phyloP scores from a whole-genome alignment of 2,797 vertebrate species.

The Margarornis squamiger region DNA sequence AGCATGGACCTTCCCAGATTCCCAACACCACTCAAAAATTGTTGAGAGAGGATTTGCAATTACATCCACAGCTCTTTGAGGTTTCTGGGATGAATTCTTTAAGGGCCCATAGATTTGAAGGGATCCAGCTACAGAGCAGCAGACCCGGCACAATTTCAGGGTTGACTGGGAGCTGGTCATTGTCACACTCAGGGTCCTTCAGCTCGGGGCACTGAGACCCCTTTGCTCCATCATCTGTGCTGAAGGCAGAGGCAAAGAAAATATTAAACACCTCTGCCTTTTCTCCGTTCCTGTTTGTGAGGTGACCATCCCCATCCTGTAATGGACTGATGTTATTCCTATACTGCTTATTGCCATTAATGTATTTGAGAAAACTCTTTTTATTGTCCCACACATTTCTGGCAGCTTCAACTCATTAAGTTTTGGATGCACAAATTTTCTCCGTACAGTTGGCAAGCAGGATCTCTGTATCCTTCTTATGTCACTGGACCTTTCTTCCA shows the following conservation, averaged over 20 bases:
- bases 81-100: background rate
- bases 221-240: background rate
- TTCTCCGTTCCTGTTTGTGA: background rate
- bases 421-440: background rate
- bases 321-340: background rate
- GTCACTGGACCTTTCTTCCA: background rate
- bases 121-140: background rate
- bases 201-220: background rate
- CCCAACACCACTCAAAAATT: background rate
- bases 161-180: background rate
- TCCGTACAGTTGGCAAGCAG: background rate
- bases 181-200: background rate
- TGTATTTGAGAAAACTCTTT: background rate
- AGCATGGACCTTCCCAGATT: background rate
- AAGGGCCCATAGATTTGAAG: too few species aligned
- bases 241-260: background rate
- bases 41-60: background rate
- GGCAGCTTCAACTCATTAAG: background rate
- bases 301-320: background rate
- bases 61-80: background rate
- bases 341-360: background rate
- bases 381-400: background rate
- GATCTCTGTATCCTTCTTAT: background rate
- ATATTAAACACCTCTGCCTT: background rate
- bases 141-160: background rate